Evolutionary conservation across 2,888 invertebrate species (phyloP).

Genomic region (Hirtodrosophila cameraria): DNA sequence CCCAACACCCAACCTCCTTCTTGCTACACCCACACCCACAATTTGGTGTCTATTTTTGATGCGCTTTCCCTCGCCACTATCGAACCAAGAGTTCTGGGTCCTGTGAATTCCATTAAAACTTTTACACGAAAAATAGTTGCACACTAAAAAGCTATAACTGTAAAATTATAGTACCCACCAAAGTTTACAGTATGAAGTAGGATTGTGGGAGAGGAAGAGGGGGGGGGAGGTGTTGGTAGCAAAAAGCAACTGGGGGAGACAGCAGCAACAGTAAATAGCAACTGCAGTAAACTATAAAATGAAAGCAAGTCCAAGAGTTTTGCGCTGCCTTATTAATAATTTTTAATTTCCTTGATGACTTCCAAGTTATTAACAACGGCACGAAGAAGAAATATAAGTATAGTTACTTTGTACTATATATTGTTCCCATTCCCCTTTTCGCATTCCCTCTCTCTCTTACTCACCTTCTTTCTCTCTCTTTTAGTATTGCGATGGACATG

Average conservation of each 20-base stretch:
- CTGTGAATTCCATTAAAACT: slow-evolving; percentile 81
- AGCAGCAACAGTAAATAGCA: slow-evolving; percentile 51
- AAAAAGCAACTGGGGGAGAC: not conserved
- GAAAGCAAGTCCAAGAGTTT: slow-evolving; percentile 56
- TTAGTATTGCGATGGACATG: slow-evolving; percentile 12
- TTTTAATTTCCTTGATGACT: slow-evolving; percentile 83
- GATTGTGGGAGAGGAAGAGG: not conserved
- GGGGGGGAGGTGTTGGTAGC: not conserved
- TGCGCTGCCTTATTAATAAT: slow-evolving; percentile 80
- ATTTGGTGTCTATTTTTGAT: slow-evolving; percentile 77
- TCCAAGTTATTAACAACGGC: slow-evolving; percentile 79
- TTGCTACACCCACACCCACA: not conserved
- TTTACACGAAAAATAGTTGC: slow-evolving; percentile 80
- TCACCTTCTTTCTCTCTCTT: not conserved
- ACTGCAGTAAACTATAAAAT: slow-evolving; percentile 74
- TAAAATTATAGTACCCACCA: slow-evolving; percentile 74
- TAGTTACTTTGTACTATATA: slow-evolving; percentile 22
- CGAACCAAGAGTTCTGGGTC: slow-evolving; percentile 62
- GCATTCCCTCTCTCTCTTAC: not conserved
- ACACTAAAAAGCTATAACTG: slow-evolving; percentile 79
- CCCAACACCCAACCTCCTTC: too few relatives aligned
- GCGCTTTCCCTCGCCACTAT: slow-evolving; percentile 63
- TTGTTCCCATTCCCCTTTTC: not conserved
- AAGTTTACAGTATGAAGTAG: slow-evolving; percentile 51
- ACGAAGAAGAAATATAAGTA: slow-evolving; percentile 31